These are phyloP conservation scores for Hypena proboscidalis DNA, from an alignment of 2,888 invertebrate species.

Conservation along the genomic window DNA sequence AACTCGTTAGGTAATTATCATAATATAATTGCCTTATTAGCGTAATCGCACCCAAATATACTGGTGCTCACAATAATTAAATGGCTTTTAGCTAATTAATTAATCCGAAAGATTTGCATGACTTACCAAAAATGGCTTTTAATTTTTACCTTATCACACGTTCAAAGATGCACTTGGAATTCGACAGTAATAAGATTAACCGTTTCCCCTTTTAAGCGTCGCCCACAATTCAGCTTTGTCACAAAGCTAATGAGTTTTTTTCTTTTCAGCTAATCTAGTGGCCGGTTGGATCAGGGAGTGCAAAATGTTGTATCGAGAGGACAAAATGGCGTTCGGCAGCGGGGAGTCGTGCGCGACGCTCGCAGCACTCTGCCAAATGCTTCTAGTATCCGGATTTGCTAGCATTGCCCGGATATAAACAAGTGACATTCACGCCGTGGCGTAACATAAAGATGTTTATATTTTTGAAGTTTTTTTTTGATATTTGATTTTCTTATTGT, in stretches of 20 bases:
- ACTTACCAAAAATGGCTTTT: no score
- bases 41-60: no score
- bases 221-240: conserved; percentile 16
- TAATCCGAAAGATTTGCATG: no score
- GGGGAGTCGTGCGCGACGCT: conserved; percentile 50
- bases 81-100: neutral
- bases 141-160: neutral
- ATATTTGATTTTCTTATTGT: no score
- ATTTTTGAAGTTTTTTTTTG: no score
- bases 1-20: no score
- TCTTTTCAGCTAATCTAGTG: conserved; percentile 36
- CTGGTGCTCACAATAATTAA: no score
- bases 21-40: no score
- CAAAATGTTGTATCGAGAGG: conserved; percentile 73
- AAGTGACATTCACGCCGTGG: conserved; percentile 49
- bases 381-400: conserved; percentile 73
- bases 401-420: conserved; percentile 61
- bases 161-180: conserved; percentile 1
- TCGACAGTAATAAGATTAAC: conserved; percentile 8
- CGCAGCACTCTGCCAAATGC: conserved; percentile 77
- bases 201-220: conserved; percentile 6
- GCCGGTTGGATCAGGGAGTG: conserved; percentile 64
- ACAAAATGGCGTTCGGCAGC: conserved; percentile 64
- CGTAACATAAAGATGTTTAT: conserved; percentile 7
- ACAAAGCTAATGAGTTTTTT: conserved; percentile 40